Conservation (phyloP, 2,797 vertebrate species). For the Clarias pachynema region DNA sequence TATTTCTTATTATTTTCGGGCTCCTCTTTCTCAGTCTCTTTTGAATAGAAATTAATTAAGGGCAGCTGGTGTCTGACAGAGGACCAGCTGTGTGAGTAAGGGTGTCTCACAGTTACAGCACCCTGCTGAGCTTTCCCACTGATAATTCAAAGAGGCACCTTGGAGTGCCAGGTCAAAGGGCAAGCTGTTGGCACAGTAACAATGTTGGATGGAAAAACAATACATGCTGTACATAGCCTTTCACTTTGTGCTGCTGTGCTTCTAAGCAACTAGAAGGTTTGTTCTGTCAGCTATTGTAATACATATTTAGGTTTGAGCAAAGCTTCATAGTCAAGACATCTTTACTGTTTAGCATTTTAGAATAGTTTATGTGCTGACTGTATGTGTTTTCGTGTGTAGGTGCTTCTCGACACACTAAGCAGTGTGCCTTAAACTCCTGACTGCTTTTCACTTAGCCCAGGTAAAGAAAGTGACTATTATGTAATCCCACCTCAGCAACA, state of each 20-base stretch:
- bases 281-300: neutral
- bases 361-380: neutral
- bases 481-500: slow-evolving; percentile 6
- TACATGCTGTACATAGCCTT: neutral
- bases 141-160: slow-evolving; percentile 58
- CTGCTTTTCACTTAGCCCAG: neutral
- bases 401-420: slow-evolving; percentile 11
- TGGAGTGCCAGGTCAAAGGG: slow-evolving; percentile 58
- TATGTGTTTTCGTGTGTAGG: neutral
- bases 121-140: slow-evolving; percentile 43
- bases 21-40: neutral
- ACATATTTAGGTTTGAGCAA: neutral
- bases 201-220: slow-evolving; percentile 41
- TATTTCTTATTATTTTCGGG: slow-evolving; percentile 7
- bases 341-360: slow-evolving; percentile 11
- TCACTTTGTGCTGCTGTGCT: neutral
- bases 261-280: neutral
- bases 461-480: neutral
- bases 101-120: slow-evolving; percentile 32
- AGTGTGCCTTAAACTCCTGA: neutral
- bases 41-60: slow-evolving; percentile 35
- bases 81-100: slow-evolving; percentile 39
- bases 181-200: slow-evolving; percentile 58
- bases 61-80: slow-evolving; percentile 49
- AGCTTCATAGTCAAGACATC: slow-evolving; percentile 7